Evolutionary conservation across 2,113 vertebrate genomes (phyloP).

Genomic region (Datnioides undecimradiatus): DNA sequence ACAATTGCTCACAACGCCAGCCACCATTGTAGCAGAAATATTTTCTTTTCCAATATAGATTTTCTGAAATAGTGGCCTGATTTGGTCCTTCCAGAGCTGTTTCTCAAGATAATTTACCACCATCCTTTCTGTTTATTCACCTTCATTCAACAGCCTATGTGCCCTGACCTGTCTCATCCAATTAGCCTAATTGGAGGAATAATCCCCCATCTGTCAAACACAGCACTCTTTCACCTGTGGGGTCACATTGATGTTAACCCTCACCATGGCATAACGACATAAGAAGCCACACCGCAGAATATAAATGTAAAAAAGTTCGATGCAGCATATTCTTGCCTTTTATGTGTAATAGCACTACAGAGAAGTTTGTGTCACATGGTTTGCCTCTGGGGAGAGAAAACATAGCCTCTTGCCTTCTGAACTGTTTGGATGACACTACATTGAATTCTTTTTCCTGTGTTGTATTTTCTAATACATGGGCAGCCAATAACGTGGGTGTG

Average conservation of each 20-base stretch:
- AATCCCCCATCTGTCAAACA: constrained; percentile 73
- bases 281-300: constrained; percentile 62
- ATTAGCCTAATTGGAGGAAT: constrained; percentile 82
- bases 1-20: constrained; percentile 28
- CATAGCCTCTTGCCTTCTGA: constrained; percentile 70
- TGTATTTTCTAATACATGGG: constrained; percentile 81
- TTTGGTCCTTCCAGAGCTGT: constrained; percentile 38
- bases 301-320: constrained; percentile 70
- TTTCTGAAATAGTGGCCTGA: constrained; percentile 40
- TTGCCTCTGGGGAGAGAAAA: constrained; percentile 52
- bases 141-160: constrained; percentile 60
- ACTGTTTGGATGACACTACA: constrained; percentile 77
- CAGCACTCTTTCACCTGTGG: constrained; percentile 70
- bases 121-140: constrained; percentile 53
- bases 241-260: constrained; percentile 72
- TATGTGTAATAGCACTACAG: constrained; percentile 58
- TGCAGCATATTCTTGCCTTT: constrained; percentile 30
- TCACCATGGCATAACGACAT: constrained; percentile 55
- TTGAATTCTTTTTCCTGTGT: constrained; percentile 75
- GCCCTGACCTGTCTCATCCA: constrained; percentile 73
- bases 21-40: constrained; percentile 17
- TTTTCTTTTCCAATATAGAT: constrained; percentile 31
- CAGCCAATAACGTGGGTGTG: constrained; percentile 81
- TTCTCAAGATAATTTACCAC: constrained; percentile 52
- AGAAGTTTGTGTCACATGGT: constrained; percentile 67